Conservation (phyloP, 2,113 vertebrate species). For the Chamaetylas fuelleborni region DNA sequence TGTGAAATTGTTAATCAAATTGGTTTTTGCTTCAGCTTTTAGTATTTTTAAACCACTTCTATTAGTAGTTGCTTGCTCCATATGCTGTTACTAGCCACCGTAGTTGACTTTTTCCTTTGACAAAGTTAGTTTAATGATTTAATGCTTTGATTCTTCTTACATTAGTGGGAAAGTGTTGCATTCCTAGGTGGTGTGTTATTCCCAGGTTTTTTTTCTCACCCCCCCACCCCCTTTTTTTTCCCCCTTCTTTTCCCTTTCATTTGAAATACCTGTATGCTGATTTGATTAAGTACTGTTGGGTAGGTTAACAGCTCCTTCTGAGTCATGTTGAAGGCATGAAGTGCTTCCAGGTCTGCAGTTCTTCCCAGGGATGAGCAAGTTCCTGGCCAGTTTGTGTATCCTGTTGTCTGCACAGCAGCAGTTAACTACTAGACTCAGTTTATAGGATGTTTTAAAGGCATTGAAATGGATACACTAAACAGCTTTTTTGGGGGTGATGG, state of each 20-base stretch:
- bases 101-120: background rate
- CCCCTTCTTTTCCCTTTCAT: background rate
- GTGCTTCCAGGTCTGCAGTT: background rate
- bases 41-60: background rate
- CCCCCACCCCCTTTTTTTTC: rapidly evolving
- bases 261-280: background rate
- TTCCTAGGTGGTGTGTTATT: background rate
- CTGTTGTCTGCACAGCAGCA: background rate
- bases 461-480: background rate
- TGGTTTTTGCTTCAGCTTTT: background rate
- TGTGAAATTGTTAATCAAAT: background rate
- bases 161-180: background rate
- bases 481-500: background rate
- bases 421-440: background rate
- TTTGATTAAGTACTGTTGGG: background rate
- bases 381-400: background rate
- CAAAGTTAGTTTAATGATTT: background rate
- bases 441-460: background rate
- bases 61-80: background rate
- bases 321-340: conserved; percentile 30
- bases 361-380: background rate
- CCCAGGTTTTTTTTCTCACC: background rate
- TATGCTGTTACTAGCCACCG: background rate
- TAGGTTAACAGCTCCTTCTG: background rate
- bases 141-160: background rate